Evolutionary conservation across 2,113 vertebrate genomes (phyloP).

Genomic region (Colossoma macropomum): DNA sequence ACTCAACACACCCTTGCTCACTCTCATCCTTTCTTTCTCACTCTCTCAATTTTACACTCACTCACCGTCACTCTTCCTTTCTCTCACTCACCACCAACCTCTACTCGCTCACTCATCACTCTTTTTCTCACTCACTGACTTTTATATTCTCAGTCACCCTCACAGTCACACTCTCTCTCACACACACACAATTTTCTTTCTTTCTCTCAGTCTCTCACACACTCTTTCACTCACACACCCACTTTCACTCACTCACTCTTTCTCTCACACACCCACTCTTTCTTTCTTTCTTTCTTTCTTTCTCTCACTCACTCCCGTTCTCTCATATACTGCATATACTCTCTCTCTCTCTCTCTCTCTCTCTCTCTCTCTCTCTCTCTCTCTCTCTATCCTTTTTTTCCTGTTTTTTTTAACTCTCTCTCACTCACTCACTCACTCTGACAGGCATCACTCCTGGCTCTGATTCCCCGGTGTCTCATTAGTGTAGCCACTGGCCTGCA

Average conservation of each 20-base stretch:
- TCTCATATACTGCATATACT: neutral
- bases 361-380: neutral
- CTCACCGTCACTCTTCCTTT: too few species aligned
- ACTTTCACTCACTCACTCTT: too few species aligned
- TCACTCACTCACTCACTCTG: slow-evolving; percentile 1
- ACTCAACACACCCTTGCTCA: too few species aligned
- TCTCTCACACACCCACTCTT: too few species aligned
- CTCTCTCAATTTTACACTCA: neutral
- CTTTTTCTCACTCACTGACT: too few species aligned
- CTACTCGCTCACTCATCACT: neutral
- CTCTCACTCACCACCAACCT: neutral
- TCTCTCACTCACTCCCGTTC: neutral
- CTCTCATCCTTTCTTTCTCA: neutral
- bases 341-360: neutral
- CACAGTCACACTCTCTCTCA: too few species aligned
- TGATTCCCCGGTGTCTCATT: slow-evolving; percentile 70
- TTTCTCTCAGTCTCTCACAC: too few species aligned
- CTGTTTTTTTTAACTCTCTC: slow-evolving; percentile 38
- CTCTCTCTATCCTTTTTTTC: slow-evolving; percentile 2
- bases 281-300: neutral
- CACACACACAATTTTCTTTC: too few species aligned
- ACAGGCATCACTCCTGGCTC: slow-evolving; percentile 27
- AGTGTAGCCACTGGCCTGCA: slow-evolving; percentile 61
- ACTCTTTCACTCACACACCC: too few species aligned
- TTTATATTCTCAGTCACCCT: too few species aligned